Evolutionary conservation across 2,797 vertebrate genomes (phyloP).

Genomic region (Typhlichthys subterraneus): DNA sequence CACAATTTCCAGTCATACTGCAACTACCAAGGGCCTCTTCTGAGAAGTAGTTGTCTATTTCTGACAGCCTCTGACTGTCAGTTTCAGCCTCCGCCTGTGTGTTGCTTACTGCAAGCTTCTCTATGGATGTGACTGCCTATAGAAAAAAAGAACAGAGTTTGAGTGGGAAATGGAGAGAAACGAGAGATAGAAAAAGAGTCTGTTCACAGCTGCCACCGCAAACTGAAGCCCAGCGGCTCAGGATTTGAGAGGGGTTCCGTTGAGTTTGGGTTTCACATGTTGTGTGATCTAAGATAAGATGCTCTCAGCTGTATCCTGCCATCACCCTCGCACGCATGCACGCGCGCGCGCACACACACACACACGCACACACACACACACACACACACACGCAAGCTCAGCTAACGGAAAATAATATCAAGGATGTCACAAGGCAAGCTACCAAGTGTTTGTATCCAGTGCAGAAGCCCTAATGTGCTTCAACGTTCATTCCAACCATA

Average conservation of each 20-base stretch:
- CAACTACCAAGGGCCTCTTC: slow-evolving; percentile 66
- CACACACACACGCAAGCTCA: not conserved
- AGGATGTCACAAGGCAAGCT: slow-evolving; percentile 35
- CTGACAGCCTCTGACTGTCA: slow-evolving; percentile 45
- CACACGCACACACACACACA: not conserved
- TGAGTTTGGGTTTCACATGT: slow-evolving; percentile 69
- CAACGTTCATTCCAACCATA: too few relatives aligned
- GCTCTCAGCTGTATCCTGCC: slow-evolving; percentile 67
- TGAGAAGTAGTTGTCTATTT: slow-evolving; percentile 72
- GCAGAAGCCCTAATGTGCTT: too few relatives aligned
- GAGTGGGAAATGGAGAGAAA: slow-evolving; percentile 24
- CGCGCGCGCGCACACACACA: slow-evolving; percentile 17
- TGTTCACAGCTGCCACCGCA: slow-evolving; percentile 68
- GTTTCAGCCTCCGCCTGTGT: slow-evolving; percentile 64
- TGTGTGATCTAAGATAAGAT: slow-evolving; percentile 70
- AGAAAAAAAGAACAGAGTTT: slow-evolving; percentile 37
- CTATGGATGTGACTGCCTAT: slow-evolving; percentile 58
- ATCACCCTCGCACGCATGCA: slow-evolving; percentile 34
- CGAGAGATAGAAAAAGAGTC: slow-evolving; percentile 38
- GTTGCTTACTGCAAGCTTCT: slow-evolving; percentile 51
- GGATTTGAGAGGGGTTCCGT: slow-evolving; percentile 67
- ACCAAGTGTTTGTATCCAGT: not conserved
- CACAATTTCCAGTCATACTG: slow-evolving; percentile 68
- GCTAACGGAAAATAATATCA: slow-evolving; percentile 59
- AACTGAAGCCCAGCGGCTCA: slow-evolving; percentile 75